A percentile compares a stretch with the other conserved stretches of the same genome.
Evolutionary conservation across 2,888 invertebrate genomes (phyloP).

Genomic region (Drosophila algonquin): DNA sequence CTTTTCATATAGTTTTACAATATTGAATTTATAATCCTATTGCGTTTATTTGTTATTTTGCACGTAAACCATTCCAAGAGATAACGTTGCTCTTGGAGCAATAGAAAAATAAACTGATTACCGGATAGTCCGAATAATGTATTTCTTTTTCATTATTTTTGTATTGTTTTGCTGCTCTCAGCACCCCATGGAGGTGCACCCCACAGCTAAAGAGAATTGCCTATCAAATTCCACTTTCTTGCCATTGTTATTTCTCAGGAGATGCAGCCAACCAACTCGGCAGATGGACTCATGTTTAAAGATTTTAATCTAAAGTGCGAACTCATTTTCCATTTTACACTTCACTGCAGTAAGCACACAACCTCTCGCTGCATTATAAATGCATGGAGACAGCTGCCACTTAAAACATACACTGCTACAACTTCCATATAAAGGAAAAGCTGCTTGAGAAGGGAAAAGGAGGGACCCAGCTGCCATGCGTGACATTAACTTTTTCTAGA

Average conservation of each 20-base stretch:
- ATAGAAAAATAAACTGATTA: background rate
- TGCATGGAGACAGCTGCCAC: constrained; percentile 6
- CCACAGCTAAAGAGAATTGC: too few species aligned
- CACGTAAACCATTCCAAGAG: background rate
- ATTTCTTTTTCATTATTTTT: constrained; percentile 2
- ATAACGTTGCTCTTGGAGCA: background rate
- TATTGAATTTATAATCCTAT: too few species aligned
- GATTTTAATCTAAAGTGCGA: constrained; percentile 74
- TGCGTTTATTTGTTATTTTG: too few species aligned
- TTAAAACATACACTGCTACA: constrained; percentile 23
- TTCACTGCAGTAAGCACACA: constrained; percentile 38
- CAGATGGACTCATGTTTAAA: constrained; percentile 42
- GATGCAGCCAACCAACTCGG: constrained; percentile 20
- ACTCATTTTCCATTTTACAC: constrained; percentile 70
- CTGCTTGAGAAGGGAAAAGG: too few species aligned
- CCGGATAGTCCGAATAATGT: background rate
- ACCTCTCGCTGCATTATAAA: background rate
- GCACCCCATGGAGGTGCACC: constrained; percentile 7
- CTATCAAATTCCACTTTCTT: constrained; percentile 24
- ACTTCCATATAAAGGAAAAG: too few species aligned
- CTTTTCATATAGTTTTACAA: too few species aligned
- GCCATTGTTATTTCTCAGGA: constrained; percentile 48
- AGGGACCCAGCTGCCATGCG: too few species aligned
- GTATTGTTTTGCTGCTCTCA: background rate
- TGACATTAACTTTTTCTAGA: too few species aligned